These are phyloP conservation scores for Atta colombica DNA, from an alignment of 1,140 invertebrate genomes.

Conservation along the genomic window DNA sequence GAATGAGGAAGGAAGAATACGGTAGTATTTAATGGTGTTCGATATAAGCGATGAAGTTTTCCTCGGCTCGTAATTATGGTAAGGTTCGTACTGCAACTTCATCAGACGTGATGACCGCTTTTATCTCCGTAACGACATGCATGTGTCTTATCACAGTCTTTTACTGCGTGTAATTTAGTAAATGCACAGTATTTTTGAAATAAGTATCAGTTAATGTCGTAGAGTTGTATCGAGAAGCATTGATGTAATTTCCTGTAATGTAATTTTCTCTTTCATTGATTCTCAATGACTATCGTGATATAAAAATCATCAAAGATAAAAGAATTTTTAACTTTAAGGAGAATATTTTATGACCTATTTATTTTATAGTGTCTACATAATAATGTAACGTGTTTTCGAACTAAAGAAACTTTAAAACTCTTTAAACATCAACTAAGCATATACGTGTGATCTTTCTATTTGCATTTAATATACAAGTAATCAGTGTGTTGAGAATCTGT, in stretches of 20 bases:
- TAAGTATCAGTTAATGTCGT: conserved; percentile 10
- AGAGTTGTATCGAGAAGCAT: background rate
- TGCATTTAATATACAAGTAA: background rate
- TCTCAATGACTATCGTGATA: background rate
- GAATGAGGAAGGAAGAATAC: background rate
- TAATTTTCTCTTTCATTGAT: conserved; percentile 1
- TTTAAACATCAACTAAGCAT: background rate
- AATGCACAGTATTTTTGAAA: conserved; percentile 10
- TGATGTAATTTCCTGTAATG: conserved; percentile 35
- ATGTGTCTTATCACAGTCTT: conserved; percentile 21
- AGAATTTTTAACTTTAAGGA: background rate
- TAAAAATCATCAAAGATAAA: background rate
- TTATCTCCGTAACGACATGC: conserved; percentile 33
- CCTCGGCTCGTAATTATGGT: conserved; percentile 15
- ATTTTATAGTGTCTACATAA: background rate
- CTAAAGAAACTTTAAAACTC: background rate
- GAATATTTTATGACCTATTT: background rate
- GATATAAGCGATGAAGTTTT: conserved; percentile 2
- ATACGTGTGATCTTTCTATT: background rate
- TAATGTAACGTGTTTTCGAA: background rate
- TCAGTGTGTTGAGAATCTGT: background rate
- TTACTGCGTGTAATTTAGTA: conserved; percentile 41
- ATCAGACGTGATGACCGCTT: conserved; percentile 20
- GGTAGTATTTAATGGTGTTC: background rate
- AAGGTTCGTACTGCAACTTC: conserved; percentile 7